Evolutionary conservation across 2,113 vertebrate species (phyloP).

Genomic region (Mobula birostris): DNA sequence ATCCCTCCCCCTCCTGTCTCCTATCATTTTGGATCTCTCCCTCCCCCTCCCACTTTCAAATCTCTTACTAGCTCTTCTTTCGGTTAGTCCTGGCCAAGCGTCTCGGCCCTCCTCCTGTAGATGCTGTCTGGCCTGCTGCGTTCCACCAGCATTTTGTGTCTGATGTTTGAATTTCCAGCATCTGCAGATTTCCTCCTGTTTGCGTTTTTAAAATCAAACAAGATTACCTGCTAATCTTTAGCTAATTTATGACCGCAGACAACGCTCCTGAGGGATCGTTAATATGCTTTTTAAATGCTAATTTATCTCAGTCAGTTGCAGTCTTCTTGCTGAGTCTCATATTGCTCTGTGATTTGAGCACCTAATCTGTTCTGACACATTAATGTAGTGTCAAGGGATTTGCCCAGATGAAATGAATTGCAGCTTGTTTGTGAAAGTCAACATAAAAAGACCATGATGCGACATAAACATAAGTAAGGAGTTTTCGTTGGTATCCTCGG

Average conservation of each 20-base stretch:
- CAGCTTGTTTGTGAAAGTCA: not conserved
- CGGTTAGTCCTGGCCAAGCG: too few relatives aligned
- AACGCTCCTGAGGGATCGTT: not conserved
- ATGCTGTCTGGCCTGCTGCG: too few relatives aligned
- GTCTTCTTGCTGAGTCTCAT: not conserved
- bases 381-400: not conserved
- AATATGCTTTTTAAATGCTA: not conserved
- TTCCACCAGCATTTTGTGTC: too few relatives aligned
- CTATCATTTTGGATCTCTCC: too few relatives aligned
- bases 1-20: too few relatives aligned
- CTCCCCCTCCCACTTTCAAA: too few relatives aligned
- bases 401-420: not conserved
- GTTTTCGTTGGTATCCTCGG: not conserved
- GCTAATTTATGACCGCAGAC: not conserved
- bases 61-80: too few relatives aligned
- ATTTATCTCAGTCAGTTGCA: not conserved
- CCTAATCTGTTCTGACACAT: not conserved
- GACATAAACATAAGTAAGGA: not conserved
- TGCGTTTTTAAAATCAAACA: too few relatives aligned
- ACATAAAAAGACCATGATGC: not conserved
- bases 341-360: not conserved
- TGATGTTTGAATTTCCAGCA: too few relatives aligned
- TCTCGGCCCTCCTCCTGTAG: too few relatives aligned
- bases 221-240: not conserved
- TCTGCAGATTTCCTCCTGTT: too few relatives aligned